Evolutionary conservation across 2,797 vertebrate genomes (phyloP).

Genomic region (Distichodus sexfasciatus): DNA sequence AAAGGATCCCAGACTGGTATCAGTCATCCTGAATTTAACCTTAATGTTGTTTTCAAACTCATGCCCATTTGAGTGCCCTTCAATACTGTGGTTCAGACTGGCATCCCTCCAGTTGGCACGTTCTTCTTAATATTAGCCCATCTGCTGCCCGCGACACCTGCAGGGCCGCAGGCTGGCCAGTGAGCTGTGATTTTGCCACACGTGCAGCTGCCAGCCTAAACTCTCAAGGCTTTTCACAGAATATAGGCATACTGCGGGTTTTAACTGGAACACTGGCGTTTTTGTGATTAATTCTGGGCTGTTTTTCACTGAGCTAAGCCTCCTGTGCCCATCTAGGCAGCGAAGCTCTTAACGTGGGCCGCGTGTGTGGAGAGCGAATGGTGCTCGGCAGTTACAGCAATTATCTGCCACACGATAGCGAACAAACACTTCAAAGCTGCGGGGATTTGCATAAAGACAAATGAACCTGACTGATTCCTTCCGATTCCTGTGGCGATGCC

Average conservation of each 20-base stretch:
- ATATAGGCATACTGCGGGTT: background rate
- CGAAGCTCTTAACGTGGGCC: background rate
- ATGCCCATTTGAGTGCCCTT: too few species aligned
- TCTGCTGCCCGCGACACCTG: too few species aligned
- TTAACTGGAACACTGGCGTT: background rate
- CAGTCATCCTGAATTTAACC: too few species aligned
- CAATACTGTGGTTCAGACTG: too few species aligned
- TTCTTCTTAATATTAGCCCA: too few species aligned
- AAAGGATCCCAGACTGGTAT: too few species aligned
- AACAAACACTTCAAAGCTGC: slow-evolving; percentile 25
- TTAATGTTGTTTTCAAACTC: too few species aligned
- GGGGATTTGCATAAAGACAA: slow-evolving; percentile 35
- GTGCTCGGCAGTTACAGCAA: slow-evolving; percentile 19
- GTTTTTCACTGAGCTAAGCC: background rate
- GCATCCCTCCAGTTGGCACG: too few species aligned
- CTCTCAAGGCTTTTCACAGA: background rate
- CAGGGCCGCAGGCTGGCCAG: too few species aligned
- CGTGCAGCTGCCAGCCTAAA: background rate
- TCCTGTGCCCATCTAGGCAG: background rate
- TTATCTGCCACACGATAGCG: slow-evolving; percentile 14
- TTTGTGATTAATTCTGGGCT: background rate
- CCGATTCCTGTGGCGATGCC: background rate
- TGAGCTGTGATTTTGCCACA: too few species aligned
- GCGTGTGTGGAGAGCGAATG: slow-evolving; percentile 1
- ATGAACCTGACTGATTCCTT: background rate